These are phyloP conservation scores for Lycaon pictus DNA, from an alignment of 2,113 vertebrate genomes.

Conservation along the genomic window DNA sequence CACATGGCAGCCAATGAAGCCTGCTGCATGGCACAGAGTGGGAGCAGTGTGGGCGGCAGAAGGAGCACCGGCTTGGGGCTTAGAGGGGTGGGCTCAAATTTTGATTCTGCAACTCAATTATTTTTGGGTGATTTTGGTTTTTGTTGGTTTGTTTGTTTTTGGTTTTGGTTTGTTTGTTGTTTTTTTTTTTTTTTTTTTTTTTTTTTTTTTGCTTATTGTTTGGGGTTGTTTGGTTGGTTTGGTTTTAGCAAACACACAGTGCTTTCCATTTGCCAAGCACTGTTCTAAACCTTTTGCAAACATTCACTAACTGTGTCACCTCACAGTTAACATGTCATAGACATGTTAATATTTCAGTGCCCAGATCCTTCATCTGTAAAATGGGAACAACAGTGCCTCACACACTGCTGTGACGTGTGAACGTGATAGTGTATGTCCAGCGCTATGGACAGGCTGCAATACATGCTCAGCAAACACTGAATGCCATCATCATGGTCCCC, in stretches of 20 bases:
- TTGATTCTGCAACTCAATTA: neutral
- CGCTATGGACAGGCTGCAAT: too few relatives aligned
- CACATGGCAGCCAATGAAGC: neutral
- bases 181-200: neutral
- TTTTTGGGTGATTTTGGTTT: neutral
- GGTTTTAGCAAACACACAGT: neutral
- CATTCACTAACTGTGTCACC: neutral
- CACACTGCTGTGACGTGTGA: neutral
- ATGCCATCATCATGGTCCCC: accelerated
- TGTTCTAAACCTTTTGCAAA: neutral
- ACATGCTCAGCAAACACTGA: neutral
- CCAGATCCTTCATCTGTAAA: neutral
- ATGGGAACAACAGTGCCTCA: neutral
- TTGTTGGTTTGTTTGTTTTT: neutral
- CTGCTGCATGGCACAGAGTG: accelerated
- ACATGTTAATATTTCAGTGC: neutral
- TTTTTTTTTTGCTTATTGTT: neutral
- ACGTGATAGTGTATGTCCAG: neutral
- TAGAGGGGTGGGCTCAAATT: neutral
- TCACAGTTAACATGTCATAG: neutral
- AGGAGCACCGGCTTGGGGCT: neutral
- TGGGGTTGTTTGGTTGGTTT: too few relatives aligned
- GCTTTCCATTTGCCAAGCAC: neutral
- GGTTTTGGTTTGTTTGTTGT: too few relatives aligned
- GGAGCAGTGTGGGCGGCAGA: neutral